Base-by-base conservation (phyloP, 2,113 vertebrate species). In the Passer montanus region DNA sequence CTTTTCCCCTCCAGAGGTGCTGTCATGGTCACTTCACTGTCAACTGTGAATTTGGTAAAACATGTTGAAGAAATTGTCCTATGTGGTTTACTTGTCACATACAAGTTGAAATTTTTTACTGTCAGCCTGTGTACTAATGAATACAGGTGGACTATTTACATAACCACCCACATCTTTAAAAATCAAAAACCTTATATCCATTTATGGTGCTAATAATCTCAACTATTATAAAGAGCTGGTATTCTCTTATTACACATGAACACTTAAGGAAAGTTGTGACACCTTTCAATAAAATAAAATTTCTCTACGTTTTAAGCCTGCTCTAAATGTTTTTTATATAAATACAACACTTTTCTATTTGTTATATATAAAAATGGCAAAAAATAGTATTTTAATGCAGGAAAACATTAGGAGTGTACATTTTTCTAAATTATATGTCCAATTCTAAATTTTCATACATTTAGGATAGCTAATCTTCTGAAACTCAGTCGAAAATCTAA, bases 191-290 rank as follows among this genome's bases (percentile, higher is more conserved):
- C 18, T 30, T 35, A 4, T 69, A 64, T 86, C 24, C 16, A 12
- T 84, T 88, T 95, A 67, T 93, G 96, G 94, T 97, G 96, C 96
- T 97, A 92, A 76, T 69, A 55, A 43, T 85, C 75, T 62, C 49
- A 62, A 66, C 62, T 60, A 53, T 46, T 74, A 44, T 23, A 19
- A 59, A 89, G 83, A 95, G 79, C 35, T 89, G 75, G 39, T 88
- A 52, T 50, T 85, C 17, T 78, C 41, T 88, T 90, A 37, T n/a
- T 72, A 28, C 28, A 80, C 46, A 3, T 69, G 33, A 91, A 49
- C 23, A 18, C 12, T 50, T 50, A 47, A 89, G 60, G 59, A 68
- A 86, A 85, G 15, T 37, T 90, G 37, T 87, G 74, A 73, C 31
- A 49, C 28, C 31, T 78, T 78, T 87, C 84, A 96, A 90, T 95